Evolutionary conservation across 2,888 invertebrate genomes (phyloP).

Genomic region (Cheiracanthium punctorium): DNA sequence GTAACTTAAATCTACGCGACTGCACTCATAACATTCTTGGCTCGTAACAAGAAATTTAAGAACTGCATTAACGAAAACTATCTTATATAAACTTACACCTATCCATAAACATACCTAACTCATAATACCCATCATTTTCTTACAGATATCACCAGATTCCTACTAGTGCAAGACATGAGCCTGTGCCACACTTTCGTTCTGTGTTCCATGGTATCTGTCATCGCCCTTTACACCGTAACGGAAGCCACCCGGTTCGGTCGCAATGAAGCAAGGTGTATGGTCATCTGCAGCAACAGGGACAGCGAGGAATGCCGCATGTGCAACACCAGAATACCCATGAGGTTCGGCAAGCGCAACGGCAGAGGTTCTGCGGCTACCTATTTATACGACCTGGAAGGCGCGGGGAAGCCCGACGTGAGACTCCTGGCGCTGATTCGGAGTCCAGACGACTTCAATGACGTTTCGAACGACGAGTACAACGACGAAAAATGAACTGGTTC

Average conservation of each 20-base stretch:
- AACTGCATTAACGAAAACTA: too few relatives aligned
- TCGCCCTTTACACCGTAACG: slow-evolving; percentile 13
- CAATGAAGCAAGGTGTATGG: slow-evolving; percentile 38
- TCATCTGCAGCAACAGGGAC: slow-evolving; percentile 33
- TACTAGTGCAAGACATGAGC: too few relatives aligned
- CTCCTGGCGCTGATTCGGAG: slow-evolving; percentile 31
- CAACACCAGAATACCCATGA: slow-evolving; percentile 61
- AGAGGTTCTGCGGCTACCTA: background rate
- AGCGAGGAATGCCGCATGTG: slow-evolving; percentile 52
- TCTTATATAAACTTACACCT: too few relatives aligned
- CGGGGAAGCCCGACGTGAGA: slow-evolving; percentile 20
- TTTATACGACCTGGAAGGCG: slow-evolving; percentile 29
- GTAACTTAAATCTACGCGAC: too few relatives aligned
- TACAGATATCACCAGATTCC: too few relatives aligned
- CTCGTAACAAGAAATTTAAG: too few relatives aligned
- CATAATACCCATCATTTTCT: too few relatives aligned
- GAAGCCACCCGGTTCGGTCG: slow-evolving; percentile 36
- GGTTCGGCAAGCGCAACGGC: slow-evolving; percentile 44
- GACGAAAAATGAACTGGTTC: too few relatives aligned
- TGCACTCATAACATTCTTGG: too few relatives aligned
- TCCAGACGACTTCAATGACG: background rate
- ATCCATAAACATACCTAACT: too few relatives aligned
- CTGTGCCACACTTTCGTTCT: slow-evolving; percentile 19
- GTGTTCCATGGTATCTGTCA: background rate
- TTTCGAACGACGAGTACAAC: background rate